These are phyloP conservation scores for Dendrophyllia cribrosa DNA, from an alignment of 64 coral and sea anemone genomes.

Conservation along the genomic window DNA sequence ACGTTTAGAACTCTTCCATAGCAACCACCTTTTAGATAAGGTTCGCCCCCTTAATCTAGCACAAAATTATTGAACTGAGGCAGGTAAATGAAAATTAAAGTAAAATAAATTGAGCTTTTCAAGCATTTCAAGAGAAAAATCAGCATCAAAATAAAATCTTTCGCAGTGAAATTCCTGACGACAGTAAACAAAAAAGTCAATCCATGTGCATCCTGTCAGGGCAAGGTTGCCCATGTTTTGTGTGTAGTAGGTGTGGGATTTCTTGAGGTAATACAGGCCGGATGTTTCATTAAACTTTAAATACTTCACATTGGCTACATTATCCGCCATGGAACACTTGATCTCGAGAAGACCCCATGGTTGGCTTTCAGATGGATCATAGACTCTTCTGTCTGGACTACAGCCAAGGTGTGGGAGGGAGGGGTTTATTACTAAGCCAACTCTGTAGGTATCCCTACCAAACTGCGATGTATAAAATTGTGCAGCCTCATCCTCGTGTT, in stretches of 20 bases:
- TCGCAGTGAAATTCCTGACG: slow-evolving; percentile 6
- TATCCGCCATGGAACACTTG: slow-evolving; percentile 31
- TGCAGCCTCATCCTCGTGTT: slow-evolving; percentile 37
- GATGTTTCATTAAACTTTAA: slow-evolving; percentile 1
- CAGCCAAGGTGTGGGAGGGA: no score
- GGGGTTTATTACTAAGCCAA: no score
- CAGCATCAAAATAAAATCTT: slow-evolving; percentile 36
- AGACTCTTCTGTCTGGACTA: no score
- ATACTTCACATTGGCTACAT: slow-evolving; percentile 13
- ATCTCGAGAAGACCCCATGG: slow-evolving; percentile 40
- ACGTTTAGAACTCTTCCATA: no score
- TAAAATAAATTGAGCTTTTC: no score
- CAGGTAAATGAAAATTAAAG: no score
- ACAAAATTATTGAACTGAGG: no score
- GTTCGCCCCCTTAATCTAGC: no score
- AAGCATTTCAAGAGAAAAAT: no score
- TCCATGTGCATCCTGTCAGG: slow-evolving; percentile 20
- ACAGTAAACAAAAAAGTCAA: slow-evolving; percentile 51
- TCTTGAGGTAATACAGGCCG: neutral
- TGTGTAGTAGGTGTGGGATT: slow-evolving; percentile 31
- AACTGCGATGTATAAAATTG: slow-evolving; percentile 17
- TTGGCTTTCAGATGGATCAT: slow-evolving; percentile 12
- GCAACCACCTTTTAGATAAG: slow-evolving; percentile 29
- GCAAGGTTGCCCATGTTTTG: slow-evolving; percentile 46
- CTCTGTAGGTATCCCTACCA: no score